Percentiles rank a stretch among this genome's conserved stretches.
phyloP scores from a whole-genome alignment of 1,140 invertebrate species.

The Cydia pomonella region DNA sequence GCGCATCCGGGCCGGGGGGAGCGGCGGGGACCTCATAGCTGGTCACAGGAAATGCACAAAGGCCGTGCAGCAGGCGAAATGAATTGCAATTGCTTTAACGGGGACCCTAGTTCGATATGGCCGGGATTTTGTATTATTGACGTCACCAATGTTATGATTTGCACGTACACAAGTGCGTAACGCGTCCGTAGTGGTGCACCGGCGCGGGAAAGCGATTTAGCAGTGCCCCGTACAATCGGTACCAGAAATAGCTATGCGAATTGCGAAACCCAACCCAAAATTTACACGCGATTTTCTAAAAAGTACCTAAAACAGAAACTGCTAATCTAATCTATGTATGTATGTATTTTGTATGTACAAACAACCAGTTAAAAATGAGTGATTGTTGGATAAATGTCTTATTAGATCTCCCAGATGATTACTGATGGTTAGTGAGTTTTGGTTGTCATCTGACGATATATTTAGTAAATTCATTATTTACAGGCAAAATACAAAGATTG shows the following conservation, averaged over 20 bases:
- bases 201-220: background rate
- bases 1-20: background rate
- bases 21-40: background rate
- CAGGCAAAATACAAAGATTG: too few relatives aligned
- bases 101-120: slow-evolving; percentile 8
- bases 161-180: background rate
- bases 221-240: background rate
- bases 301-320: background rate
- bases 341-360: too few relatives aligned
- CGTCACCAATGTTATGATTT: slow-evolving; percentile 8
- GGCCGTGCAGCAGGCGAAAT: slow-evolving; percentile 1
- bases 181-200: background rate
- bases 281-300: background rate
- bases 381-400: too few relatives aligned
- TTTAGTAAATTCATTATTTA: too few relatives aligned
- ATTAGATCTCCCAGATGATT: too few relatives aligned
- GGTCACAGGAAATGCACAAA: slow-evolving; percentile 6
- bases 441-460: too few relatives aligned
- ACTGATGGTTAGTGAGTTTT: too few relatives aligned
- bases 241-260: background rate
- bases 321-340: background rate
- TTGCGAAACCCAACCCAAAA: background rate
- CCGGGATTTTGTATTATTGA: slow-evolving; percentile 14
- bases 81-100: background rate
- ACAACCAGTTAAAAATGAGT: too few relatives aligned